Percentiles rank a stretch among this genome's conserved stretches.
phyloP scores from a whole-genome alignment of 1,140 invertebrate species.

The Ostrea denselamellosa region DNA sequence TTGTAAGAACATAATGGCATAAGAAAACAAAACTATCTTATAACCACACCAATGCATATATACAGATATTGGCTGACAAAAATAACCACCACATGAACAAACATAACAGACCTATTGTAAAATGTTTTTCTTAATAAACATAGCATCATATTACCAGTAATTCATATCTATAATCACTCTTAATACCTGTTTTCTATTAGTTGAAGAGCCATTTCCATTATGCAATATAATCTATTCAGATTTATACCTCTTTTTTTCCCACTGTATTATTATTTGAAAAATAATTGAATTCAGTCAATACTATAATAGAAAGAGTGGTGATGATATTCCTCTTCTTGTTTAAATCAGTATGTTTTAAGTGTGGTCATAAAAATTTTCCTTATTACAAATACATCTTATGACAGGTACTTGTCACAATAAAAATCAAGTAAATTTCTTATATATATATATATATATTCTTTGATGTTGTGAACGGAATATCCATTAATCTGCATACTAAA shows the following conservation, averaged over 20 bases:
- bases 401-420: slow-evolving; percentile 4
- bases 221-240: background rate
- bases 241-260: background rate
- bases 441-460: background rate
- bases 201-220: background rate
- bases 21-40: background rate
- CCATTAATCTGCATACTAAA: background rate
- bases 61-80: background rate
- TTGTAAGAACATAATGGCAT: background rate
- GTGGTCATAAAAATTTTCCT: background rate
- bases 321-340: background rate
- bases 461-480: background rate
- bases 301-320: too few species aligned
- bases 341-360: background rate
- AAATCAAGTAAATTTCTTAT: background rate
- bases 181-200: background rate
- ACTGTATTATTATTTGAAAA: background rate
- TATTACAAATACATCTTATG: background rate
- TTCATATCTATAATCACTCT: background rate
- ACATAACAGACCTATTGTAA: background rate
- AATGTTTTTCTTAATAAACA: background rate
- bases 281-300: too few species aligned
- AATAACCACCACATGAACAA: background rate
- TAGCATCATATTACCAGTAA: background rate
- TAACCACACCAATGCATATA: background rate